Conservation (phyloP, 2,797 vertebrate species). For the Carapus acus region DNA sequence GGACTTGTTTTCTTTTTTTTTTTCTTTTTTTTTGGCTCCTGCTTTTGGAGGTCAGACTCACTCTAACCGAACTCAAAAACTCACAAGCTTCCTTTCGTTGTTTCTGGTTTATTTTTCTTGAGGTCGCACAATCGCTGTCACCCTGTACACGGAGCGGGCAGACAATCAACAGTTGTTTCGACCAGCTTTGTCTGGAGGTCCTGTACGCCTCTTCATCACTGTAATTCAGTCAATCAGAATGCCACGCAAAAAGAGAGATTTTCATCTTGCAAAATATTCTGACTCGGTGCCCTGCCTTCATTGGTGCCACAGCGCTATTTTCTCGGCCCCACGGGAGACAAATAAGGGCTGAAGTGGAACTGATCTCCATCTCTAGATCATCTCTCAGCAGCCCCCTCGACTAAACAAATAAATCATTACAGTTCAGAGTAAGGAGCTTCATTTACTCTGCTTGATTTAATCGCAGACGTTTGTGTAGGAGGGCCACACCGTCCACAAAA, state of each 20-base stretch:
- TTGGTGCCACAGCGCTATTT: conserved; percentile 75
- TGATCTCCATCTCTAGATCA: conserved; percentile 75
- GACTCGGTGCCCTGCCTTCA: conserved; percentile 62
- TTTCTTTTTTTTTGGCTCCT: conserved; percentile 3
- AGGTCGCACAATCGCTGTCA: background rate
- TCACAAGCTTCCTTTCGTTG: background rate
- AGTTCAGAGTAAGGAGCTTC: conserved; percentile 70
- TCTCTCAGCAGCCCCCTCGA: conserved; percentile 69
- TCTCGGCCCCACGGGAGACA: conserved; percentile 60
- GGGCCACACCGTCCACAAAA: conserved; percentile 63
- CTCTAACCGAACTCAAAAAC: background rate
- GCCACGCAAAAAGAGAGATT: too few relatives aligned
- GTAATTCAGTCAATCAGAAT: too few relatives aligned
- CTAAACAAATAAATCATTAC: conserved; percentile 84
- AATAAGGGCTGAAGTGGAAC: conserved; percentile 53
- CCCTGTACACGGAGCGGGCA: too few relatives aligned
- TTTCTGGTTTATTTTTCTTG: background rate
- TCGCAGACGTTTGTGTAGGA: conserved; percentile 70
- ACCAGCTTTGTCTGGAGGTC: too few relatives aligned
- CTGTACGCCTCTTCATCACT: too few relatives aligned
- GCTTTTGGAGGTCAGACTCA: too few relatives aligned
- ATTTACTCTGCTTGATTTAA: conserved; percentile 75
- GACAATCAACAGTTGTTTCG: too few relatives aligned
- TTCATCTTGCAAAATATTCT: too few relatives aligned
- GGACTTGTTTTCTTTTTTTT: too few relatives aligned